Percentiles rank a stretch among this genome's conserved stretches.
Evolutionary conservation across 2,888 invertebrate species (phyloP).

Genomic region (Crocallis elinguaria): DNA sequence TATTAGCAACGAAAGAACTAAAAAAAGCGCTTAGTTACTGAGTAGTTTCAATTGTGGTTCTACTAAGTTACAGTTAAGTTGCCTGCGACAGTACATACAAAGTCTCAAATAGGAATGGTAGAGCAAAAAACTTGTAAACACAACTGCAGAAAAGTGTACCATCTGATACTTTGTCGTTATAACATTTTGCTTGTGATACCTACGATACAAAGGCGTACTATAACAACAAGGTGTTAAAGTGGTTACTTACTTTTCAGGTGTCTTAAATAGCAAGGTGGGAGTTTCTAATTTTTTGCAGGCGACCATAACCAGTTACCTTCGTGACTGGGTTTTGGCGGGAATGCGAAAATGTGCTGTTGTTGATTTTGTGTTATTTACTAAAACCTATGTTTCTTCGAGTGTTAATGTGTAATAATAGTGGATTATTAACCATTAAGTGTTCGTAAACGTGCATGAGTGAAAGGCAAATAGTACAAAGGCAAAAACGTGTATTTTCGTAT

Average conservation of each 20-base stretch:
- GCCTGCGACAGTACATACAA: background rate
- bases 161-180: background rate
- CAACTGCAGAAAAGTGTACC: background rate
- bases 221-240: background rate
- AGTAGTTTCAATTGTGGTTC: background rate
- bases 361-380: no score
- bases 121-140: constrained; percentile 5
- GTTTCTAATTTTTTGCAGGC: constrained; percentile 12
- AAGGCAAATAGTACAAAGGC: no score
- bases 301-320: constrained; percentile 7
- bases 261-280: background rate
- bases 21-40: background rate
- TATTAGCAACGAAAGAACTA: background rate
- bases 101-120: background rate
- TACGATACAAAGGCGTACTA: background rate
- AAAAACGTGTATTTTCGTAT: no score
- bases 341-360: no score
- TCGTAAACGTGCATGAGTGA: no score
- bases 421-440: no score
- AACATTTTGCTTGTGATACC: no score
- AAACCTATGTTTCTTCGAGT: no score
- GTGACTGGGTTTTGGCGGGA: no score
- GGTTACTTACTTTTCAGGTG: background rate
- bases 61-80: background rate
- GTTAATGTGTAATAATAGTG: no score